These are phyloP conservation scores for Thermophis baileyi DNA, from an alignment of 2,113 vertebrate species.

Conservation along the genomic window DNA sequence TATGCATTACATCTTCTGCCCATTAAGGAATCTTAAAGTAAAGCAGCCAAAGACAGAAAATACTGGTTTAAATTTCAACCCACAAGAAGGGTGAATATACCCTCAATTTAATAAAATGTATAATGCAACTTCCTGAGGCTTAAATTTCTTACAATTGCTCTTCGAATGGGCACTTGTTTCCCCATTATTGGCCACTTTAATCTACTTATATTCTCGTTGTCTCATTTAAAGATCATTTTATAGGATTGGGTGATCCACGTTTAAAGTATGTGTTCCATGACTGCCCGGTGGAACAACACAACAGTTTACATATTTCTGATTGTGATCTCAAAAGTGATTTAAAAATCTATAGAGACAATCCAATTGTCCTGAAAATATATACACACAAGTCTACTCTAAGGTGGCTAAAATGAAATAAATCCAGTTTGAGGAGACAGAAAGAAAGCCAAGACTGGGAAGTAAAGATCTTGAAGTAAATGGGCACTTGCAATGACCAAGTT, in stretches of 20 bases:
- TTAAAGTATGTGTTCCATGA: slow-evolving; percentile 72
- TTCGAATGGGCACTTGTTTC: slow-evolving; percentile 86
- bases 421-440: slow-evolving; percentile 86
- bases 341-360: slow-evolving; percentile 90
- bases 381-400: slow-evolving; percentile 86
- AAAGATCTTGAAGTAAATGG: slow-evolving; percentile 79
- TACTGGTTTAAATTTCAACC: slow-evolving; percentile 90
- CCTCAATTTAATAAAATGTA: slow-evolving; percentile 96
- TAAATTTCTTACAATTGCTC: slow-evolving; percentile 89
- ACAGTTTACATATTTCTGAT: slow-evolving; percentile 91
- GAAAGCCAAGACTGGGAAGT: slow-evolving; percentile 76
- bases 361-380: slow-evolving; percentile 91
- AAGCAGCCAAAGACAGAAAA: slow-evolving; percentile 94
- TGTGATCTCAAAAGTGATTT: slow-evolving; percentile 86
- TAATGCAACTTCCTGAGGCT: slow-evolving; percentile 93
- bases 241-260: slow-evolving; percentile 71
- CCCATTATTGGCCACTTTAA: slow-evolving; percentile 90
- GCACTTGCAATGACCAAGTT: slow-evolving; percentile 73
- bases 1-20: slow-evolving; percentile 80
- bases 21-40: slow-evolving; percentile 91
- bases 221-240: slow-evolving; percentile 85
- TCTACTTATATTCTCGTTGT: slow-evolving; percentile 81
- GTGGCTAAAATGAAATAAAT: slow-evolving; percentile 91
- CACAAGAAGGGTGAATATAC: slow-evolving; percentile 91
- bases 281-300: slow-evolving; percentile 77